Base-by-base conservation (phyloP, 1,140 invertebrate genomes). In the Bombus vancouverensis region DNA sequence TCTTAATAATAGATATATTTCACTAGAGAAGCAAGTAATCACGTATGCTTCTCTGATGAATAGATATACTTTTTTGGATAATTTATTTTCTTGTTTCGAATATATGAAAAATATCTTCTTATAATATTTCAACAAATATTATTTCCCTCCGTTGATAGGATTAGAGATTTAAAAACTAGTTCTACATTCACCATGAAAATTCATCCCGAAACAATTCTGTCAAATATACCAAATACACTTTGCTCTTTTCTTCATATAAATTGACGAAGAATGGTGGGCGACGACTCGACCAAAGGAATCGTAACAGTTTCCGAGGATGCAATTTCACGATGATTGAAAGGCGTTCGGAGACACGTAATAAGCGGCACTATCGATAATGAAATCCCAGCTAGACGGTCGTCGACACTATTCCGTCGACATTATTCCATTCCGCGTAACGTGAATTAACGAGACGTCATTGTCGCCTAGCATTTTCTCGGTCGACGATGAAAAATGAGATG, bases 361-460 rank as follows among this genome's bases (percentile, higher is more conserved):
- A 81, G 42, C 76, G 85, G 47, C 73, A 78, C 89, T 89, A 89
- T 90, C 85, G 88, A 74, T 87, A 90, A 90, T 82, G 85, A 89
- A 85, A 90, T 89, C 62, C 81, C 76, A 71, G 44, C 34, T 59
- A 62, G 73, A 53, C 81, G 73, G 77, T 83, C 74, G 85, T 83
- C 81, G 82, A 75, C 85, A 68, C 89, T 89, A 87, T 87, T 89
- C 72, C 81, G 77, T 80, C 81, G 86, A 79, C 85, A 70, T 90
- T 89, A 87, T 87, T 89, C 76, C 81, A 66, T 70, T 80, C n/a
- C 44, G 70, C 57, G 88, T 44, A 76, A 76, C 85, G 85, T 89
- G 88, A 90, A 90, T 89, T 87, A 90, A 90, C 89, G 88, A 85
- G 88, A 78, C 86, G 80, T 83, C 87, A 78, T 88, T 88, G 78